Evolutionary conservation across 2,113 vertebrate genomes (phyloP).

Genomic region (Agelaius phoeniceus): DNA sequence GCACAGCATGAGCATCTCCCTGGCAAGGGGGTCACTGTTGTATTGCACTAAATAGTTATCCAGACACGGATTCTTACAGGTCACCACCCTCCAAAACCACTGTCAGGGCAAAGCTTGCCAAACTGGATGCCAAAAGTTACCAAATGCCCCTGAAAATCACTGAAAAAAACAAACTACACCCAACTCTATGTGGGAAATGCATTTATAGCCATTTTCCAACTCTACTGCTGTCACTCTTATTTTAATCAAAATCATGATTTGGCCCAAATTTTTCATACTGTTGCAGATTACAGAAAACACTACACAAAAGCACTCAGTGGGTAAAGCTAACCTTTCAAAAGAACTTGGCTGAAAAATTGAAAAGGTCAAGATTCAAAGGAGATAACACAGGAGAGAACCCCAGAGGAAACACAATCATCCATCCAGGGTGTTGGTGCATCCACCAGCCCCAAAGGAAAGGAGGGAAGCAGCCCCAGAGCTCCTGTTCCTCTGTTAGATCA

Average conservation of each 20-base stretch:
- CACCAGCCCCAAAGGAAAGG: background rate
- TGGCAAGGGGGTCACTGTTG: no score
- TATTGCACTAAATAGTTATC: no score
- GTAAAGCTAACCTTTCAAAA: background rate
- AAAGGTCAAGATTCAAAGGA: background rate
- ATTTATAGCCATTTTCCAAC: background rate
- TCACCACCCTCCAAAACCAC: background rate
- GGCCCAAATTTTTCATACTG: background rate
- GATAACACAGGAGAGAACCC: background rate
- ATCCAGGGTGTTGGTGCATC: background rate
- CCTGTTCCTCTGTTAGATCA: background rate
- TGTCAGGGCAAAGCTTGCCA: fast-evolving
- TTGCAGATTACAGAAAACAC: background rate
- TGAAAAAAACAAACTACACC: background rate
- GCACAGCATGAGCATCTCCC: background rate
- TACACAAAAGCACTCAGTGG: fast-evolving
- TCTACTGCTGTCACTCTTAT: background rate
- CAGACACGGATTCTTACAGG: no score
- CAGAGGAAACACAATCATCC: background rate
- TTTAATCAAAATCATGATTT: fast-evolving
- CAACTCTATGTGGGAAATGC: background rate
- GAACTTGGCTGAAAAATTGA: background rate
- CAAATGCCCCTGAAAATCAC: background rate
- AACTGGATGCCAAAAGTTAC: background rate
- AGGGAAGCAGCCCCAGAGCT: background rate